Evolutionary conservation across 37 sponge, comb jelly and placozoan species (phyloP).

Genomic region (Axinella damicornis): DNA sequence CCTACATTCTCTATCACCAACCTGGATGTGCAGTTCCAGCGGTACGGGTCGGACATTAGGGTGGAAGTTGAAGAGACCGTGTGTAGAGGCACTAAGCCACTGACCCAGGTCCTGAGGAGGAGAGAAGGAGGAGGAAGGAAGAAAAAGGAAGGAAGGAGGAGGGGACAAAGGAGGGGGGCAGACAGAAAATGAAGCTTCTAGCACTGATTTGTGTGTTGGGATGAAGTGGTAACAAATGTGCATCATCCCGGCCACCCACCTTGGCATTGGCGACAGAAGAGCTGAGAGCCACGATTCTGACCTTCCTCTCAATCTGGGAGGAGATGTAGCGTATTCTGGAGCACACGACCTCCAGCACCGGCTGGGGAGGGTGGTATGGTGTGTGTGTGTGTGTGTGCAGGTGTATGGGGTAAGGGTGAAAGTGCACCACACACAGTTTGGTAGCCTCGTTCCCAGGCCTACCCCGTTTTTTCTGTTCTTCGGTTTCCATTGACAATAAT

Average conservation of each 20-base stretch:
- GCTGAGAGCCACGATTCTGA: conserved; percentile 93
- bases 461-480: too few species aligned
- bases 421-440: too few species aligned
- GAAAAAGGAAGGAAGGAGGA: not conserved
- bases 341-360: conserved; percentile 92
- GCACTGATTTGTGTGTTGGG: too few species aligned
- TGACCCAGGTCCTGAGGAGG: conserved; percentile 88
- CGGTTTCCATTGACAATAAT: too few species aligned
- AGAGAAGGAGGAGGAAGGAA: not conserved
- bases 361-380: conserved; percentile 49
- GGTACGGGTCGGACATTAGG: conserved; percentile 97
- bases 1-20: not conserved
- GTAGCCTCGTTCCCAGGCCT: too few species aligned
- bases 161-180: not conserved
- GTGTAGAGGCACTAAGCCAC: conserved; percentile 92
- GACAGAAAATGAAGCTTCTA: too few species aligned
- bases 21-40: conserved; percentile 96
- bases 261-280: conserved; percentile 97
- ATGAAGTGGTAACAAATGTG: not conserved
- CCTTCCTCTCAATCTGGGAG: conserved; percentile 92
- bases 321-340: conserved; percentile 98
- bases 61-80: conserved; percentile 93
- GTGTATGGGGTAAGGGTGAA: too few species aligned
- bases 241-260: conserved; percentile 15
- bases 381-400: not conserved